These are phyloP conservation scores for Papilio protenor DNA, from an alignment of 2,888 invertebrate species.

Conservation along the genomic window DNA sequence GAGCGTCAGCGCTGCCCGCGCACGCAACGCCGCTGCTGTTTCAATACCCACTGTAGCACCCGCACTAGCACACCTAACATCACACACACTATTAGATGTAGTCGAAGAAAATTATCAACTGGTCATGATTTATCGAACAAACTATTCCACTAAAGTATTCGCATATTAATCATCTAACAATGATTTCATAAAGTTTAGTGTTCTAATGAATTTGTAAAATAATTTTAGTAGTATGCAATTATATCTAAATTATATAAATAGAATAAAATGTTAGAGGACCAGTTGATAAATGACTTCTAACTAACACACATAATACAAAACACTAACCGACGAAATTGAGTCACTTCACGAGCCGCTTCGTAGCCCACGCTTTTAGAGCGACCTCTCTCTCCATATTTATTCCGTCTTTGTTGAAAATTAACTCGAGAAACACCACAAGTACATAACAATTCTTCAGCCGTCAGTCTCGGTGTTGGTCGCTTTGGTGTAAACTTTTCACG, in stretches of 20 bases:
- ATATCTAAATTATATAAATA: background rate
- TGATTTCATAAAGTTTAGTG: background rate
- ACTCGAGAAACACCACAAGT: conserved; percentile 71
- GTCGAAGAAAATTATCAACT: conserved; percentile 39
- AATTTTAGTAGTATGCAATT: background rate
- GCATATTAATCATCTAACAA: background rate
- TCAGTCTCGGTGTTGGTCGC: conserved; percentile 57
- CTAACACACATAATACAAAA: conserved; percentile 42
- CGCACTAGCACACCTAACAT: conserved; percentile 81
- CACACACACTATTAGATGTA: conserved; percentile 55
- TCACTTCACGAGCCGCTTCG: conserved; percentile 77
- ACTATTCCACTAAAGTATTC: background rate
- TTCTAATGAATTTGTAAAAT: background rate
- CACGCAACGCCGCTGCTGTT: conserved; percentile 79
- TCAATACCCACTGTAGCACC: conserved; percentile 77
- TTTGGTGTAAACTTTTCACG: conserved; percentile 62
- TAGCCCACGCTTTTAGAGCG: conserved; percentile 83
- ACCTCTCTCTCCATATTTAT: conserved; percentile 71
- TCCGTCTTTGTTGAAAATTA: conserved; percentile 59
- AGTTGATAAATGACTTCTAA: conserved; percentile 45
- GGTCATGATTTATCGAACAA: background rate
- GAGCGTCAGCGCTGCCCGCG: conserved; percentile 86
- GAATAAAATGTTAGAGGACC: conserved; percentile 43
- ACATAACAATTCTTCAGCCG: conserved; percentile 70
- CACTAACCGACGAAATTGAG: conserved; percentile 82